These are phyloP conservation scores for Nemurella pictetii DNA, from an alignment of 2,888 invertebrate species.

Conservation along the genomic window DNA sequence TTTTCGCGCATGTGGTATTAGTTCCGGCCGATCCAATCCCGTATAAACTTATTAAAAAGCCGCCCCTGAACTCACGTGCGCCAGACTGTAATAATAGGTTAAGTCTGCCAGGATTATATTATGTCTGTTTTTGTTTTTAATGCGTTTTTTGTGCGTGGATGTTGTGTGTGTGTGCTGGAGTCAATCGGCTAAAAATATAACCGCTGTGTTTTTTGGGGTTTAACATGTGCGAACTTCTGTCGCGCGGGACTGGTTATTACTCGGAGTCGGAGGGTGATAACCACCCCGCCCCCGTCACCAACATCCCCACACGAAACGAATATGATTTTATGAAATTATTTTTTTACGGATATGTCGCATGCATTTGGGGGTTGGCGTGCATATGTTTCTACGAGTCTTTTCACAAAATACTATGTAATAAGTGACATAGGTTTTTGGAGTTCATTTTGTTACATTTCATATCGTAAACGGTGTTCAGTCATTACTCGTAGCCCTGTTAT, in stretches of 20 bases:
- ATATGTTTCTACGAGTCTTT: background rate
- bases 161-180: background rate
- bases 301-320: no score
- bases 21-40: background rate
- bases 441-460: no score
- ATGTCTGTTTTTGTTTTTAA: background rate
- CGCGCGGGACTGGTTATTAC: background rate
- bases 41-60: background rate
- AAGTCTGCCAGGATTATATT: background rate
- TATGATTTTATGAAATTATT: constrained; percentile 7
- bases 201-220: background rate
- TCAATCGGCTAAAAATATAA: constrained; percentile 25
- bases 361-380: background rate
- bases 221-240: constrained; percentile 30
- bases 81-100: background rate
- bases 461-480: no score
- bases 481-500: no score
- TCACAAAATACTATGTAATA: no score
- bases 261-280: background rate
- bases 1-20: background rate
- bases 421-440: no score
- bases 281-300: background rate
- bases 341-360: constrained; percentile 1
- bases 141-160: no score
- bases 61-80: background rate